Percentiles rank a stretch among this genome's conserved stretches.
Evolutionary conservation across 2,113 vertebrate genomes (phyloP).

Genomic region (Limnothrissa miodon): DNA sequence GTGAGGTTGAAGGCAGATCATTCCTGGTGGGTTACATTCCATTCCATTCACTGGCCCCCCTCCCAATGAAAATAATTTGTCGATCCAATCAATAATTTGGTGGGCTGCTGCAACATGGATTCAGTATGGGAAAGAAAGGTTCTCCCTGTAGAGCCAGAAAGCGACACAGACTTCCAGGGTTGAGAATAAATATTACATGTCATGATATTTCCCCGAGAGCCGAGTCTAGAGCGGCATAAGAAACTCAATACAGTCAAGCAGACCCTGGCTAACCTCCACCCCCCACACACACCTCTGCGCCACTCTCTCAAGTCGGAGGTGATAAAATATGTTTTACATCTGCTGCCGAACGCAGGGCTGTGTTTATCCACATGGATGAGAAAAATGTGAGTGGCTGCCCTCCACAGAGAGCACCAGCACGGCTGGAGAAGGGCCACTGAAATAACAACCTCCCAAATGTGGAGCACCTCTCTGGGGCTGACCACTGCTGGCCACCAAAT

Average conservation of each 20-base stretch:
- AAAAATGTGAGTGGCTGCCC: not conserved
- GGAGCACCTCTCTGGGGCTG: not conserved
- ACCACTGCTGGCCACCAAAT: not conserved
- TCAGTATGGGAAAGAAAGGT: not conserved
- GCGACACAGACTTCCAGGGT: not conserved
- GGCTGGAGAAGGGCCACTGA: not conserved
- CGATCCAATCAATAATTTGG: slow-evolving; percentile 14
- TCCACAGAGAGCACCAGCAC: not conserved
- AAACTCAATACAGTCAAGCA: not conserved
- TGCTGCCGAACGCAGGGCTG: not conserved
- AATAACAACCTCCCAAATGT: not conserved
- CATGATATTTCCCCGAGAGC: not conserved
- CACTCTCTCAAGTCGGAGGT: not conserved
- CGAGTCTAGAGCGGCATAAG: not conserved
- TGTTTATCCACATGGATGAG: slow-evolving; percentile 11
- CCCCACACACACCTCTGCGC: too few relatives aligned
- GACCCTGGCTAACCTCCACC: too few relatives aligned
- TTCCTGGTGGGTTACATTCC: not conserved
- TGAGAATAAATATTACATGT: not conserved
- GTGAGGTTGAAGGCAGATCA: not conserved
- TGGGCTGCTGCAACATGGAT: not conserved
- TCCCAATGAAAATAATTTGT: not conserved
- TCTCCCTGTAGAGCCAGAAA: not conserved
- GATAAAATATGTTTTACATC: not conserved
- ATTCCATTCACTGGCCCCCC: not conserved